Evolutionary conservation across 2,888 invertebrate genomes (phyloP), one percentile per base, ranked within the genome.

Genomic region (Parascotia fuliginaria): DNA sequence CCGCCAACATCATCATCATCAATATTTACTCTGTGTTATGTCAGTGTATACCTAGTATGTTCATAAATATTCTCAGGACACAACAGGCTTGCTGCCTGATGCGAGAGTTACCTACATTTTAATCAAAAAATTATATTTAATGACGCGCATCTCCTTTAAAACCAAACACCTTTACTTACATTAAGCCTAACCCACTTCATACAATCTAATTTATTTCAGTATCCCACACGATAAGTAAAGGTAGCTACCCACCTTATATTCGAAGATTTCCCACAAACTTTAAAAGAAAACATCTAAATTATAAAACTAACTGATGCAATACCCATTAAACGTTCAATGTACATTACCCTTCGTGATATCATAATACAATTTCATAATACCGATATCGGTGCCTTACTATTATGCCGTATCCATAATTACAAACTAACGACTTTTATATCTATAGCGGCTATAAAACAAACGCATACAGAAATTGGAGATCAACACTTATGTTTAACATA

Each of bases 341-440:
- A 44, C 16, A 14, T 41, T 42, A 52, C 11, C 50, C 28, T 3
- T 22, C 13, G 22, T 54, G 51, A 55, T 57, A 61, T 55, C 44
- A 53, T 54, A 54, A 55, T 45, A 60, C 46, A 14, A 69, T 67
- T 66, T 60, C 55, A 45, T 66, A 69, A 69, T 41, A 60, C 42
- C 39, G 48, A 50, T 55, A 70, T 62, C 50, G 46, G 41, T 44
- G 34, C 16, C 24, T 44, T 41, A 37, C 31, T 24, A 70, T 63
- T 50, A 50, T 31, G 31, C 29, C 36, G 27, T 29, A 58, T n/a
- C n/a, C n/a, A n/a, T 67, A 67, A 70, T 69, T 66, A 70, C 53
- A 9, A 6, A 28, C 55, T 54, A 61, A 69, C 58, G 67, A 63
- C 60, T 51, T 45, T 52, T 42, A 45, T 52, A 54, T 51, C 16